Percentiles rank a stretch among this genome's conserved stretches.
Conservation (phyloP, 2,113 vertebrate species). For the Paracanthobrama guichenoti region DNA sequence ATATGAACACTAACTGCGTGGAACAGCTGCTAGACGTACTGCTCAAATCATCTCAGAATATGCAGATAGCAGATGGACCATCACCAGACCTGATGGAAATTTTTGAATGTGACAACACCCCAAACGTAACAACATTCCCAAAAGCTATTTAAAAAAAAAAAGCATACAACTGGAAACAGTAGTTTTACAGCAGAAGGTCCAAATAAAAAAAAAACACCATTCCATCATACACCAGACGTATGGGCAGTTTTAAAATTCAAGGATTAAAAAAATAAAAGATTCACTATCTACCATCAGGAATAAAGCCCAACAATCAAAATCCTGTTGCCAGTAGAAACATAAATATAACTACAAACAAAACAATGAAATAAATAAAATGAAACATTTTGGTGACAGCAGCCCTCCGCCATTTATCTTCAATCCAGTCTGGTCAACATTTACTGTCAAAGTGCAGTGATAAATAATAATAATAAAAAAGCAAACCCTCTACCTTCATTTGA, state of each 20-base stretch:
- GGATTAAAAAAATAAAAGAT: neutral
- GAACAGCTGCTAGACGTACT: neutral
- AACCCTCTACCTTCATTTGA: neutral
- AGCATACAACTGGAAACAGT: neutral
- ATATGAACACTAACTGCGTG: neutral
- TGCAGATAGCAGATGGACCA: neutral
- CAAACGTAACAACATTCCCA: neutral
- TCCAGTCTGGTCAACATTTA: conserved; percentile 7
- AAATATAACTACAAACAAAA: neutral
- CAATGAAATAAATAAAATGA: neutral
- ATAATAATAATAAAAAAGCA: neutral
- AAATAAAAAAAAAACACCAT: neutral
- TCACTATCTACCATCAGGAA: neutral
- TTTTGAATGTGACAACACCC: neutral
- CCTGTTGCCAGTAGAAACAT: neutral
- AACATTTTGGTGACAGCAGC: neutral
- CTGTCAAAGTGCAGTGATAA: neutral
- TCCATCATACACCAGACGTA: neutral
- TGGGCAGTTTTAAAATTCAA: neutral
- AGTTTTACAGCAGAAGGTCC: neutral
- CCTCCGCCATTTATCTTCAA: neutral
- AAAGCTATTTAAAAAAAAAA: neutral
- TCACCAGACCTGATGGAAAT: neutral
- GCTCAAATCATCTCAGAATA: neutral
- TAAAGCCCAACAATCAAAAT: neutral